Base-by-base conservation (phyloP, 2,888 invertebrate genomes). In the Andrena bicolor region DNA sequence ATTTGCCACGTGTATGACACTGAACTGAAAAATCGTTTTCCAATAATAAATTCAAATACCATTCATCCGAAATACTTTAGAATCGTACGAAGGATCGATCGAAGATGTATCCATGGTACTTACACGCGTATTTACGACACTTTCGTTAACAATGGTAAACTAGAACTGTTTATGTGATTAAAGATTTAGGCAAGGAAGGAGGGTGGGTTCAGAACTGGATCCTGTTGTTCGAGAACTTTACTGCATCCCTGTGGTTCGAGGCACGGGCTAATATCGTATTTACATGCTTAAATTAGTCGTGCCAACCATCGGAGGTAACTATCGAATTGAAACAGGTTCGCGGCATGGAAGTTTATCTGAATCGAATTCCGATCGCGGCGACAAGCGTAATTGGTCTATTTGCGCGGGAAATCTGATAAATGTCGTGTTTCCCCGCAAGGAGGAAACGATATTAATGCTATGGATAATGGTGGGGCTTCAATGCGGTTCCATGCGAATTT, bases 271-370 rank as follows among this genome's bases (percentile, higher is more conserved):
- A 83, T 86, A 83, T 87, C 73, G 74, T 83, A 86, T 86, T 87
- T 87, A 87, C 85, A 85, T 68, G 79, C 77, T 81, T 53, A 85
- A 85, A 86, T 86, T 87, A 85, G 76, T 85, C 82, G 65, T 28
- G 49, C 51, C 66, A 80, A 76, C 72, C 65, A 75, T 53, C 72
- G 66, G 7, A 30, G 70, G 16, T 77, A 61, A 71, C 71, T 71
- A 66, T 77, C 71, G 41, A 60, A 77, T 69, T 51, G 80, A 80
- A 74, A 69, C 64, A 74, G 72, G 68, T 69, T 53, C 30, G 28
- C 58, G 20, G 20, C n/a, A 16, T 48, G 60, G 23, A 74, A 80
- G 70, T 80, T 82, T 56, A 63, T 80, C 30, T n/a, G 64, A 70
- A 80, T 82, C 61, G 82, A 87, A 78, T 78, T 83, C 63, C 49